Evolutionary conservation across 2,888 invertebrate species (phyloP).

Genomic region (Cephus nigrinus): DNA sequence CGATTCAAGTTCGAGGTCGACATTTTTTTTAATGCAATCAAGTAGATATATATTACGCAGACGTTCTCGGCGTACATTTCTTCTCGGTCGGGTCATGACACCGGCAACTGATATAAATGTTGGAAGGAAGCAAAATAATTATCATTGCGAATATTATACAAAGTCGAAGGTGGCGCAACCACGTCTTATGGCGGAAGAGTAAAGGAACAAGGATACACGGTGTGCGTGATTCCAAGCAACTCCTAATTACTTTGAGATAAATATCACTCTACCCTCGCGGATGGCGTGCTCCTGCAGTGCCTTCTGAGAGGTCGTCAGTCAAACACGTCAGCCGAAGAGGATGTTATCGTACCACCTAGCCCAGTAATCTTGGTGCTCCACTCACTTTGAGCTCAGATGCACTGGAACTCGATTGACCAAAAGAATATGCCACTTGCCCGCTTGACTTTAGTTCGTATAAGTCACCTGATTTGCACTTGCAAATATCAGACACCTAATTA

Average conservation of each 20-base stretch:
- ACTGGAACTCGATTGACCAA: slow-evolving; percentile 28
- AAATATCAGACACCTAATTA: too few species aligned
- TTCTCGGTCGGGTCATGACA: background rate
- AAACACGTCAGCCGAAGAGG: slow-evolving; percentile 49
- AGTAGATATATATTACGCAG: background rate
- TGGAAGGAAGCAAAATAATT: slow-evolving; percentile 42
- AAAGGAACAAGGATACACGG: slow-evolving; percentile 2
- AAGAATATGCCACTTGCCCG: slow-evolving; percentile 14
- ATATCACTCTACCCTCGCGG: slow-evolving; percentile 55
- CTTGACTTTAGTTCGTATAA: background rate
- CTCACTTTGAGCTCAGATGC: slow-evolving; percentile 34
- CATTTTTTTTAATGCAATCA: background rate
- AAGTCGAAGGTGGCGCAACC: slow-evolving; percentile 15
- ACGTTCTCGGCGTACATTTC: background rate
- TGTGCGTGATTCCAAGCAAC: slow-evolving; percentile 51
- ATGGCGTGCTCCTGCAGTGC: slow-evolving; percentile 60
- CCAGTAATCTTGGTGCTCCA: slow-evolving; percentile 42
- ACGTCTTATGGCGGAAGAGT: slow-evolving; percentile 24
- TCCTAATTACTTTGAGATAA: slow-evolving; percentile 61
- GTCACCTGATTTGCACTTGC: too few species aligned
- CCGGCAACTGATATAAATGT: slow-evolving; percentile 30
- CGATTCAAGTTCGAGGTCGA: background rate
- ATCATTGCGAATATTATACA: slow-evolving; percentile 40
- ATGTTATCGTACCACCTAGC: slow-evolving; percentile 46
- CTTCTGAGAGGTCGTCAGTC: slow-evolving; percentile 57